Base-by-base conservation (phyloP, 2,113 vertebrate species). In the Myrmophylax atrothorax region DNA sequence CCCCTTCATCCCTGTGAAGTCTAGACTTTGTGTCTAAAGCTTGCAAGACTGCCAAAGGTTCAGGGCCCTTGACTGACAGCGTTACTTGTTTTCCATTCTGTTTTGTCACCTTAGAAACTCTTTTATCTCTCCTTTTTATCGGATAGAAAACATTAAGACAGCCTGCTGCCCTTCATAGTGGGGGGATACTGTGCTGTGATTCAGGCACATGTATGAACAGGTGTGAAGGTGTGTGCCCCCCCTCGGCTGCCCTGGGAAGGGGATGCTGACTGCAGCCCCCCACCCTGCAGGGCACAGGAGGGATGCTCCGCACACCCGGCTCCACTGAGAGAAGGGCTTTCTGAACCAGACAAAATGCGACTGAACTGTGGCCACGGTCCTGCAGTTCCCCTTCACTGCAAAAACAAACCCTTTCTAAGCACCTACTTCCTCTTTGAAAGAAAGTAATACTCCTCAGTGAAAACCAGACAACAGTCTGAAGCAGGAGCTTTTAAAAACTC, bases 211-310 rank as follows among this genome's bases (percentile, higher is more conserved):
- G 9, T 6, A 6, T 1, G 1, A 66, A 7, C 14, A 22, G 7
- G 3, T 1, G 1, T 20, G 23, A 25, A 3, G 3, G 1, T 0
- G 1, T 4, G n/a, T 18, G 53, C 5, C 12, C 28, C 52, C 24
- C 0, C 1, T n/a, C n/a, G 20, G 10, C 24, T 7, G 12, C n/a
- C 29, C 9, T 1, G 6, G 62, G 9, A 25, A 38, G 59, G 52
- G 3, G 1, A 4, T 25, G 26, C 25, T 3, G 25, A 29, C 25
- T 35, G 58, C 73, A 69, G 77, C 49, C 46, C 13, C 0, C 6
- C 19, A 1, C 14, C 37, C 40, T 0, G 0, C 69, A 23, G 18
- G 2, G 18, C 16, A 40, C 12, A 3, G 14, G 20, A 26, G 35
- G 49, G 55, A 15, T 8, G 46, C 37, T 31, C n/a, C 19, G 84